Conservation (phyloP, 2,113 vertebrate species). For the Plecturocebus donacophilus region DNA sequence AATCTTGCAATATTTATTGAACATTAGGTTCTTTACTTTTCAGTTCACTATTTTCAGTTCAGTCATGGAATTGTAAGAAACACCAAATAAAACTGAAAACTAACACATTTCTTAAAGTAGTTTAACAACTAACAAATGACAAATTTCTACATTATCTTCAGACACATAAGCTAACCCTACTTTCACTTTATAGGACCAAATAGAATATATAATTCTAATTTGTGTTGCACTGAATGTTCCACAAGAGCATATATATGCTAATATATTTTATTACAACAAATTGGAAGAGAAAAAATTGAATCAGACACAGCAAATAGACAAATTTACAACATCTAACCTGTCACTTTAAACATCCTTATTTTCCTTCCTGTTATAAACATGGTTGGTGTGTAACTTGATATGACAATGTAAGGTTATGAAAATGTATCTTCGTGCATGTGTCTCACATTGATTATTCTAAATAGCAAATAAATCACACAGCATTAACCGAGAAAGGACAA, state of each 20-base stretch:
- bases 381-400: not conserved
- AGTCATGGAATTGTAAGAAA: not conserved
- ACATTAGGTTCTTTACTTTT: not conserved
- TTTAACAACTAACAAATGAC: not conserved
- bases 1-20: not conserved
- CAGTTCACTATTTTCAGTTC: not conserved
- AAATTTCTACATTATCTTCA: not conserved
- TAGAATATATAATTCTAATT: constrained; percentile 39
- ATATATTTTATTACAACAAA: constrained; percentile 1
- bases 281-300: not conserved
- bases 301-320: not conserved
- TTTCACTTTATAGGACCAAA: not conserved
- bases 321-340: not conserved
- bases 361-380: not conserved
- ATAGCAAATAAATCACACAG: not conserved
- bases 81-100: not conserved
- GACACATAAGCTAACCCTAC: not conserved
- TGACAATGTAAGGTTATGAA: not conserved
- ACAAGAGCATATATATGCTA: not conserved
- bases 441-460: not conserved
- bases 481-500: constrained; percentile 12
- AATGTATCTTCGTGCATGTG: not conserved
- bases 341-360: constrained; percentile 4
- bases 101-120: not conserved
- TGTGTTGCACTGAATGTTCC: not conserved